A percentile compares a stretch with the other conserved stretches of the same genome.
Conservation (phyloP, 2,888 invertebrate genomes). For the Chymomyza fuscimana region DNA sequence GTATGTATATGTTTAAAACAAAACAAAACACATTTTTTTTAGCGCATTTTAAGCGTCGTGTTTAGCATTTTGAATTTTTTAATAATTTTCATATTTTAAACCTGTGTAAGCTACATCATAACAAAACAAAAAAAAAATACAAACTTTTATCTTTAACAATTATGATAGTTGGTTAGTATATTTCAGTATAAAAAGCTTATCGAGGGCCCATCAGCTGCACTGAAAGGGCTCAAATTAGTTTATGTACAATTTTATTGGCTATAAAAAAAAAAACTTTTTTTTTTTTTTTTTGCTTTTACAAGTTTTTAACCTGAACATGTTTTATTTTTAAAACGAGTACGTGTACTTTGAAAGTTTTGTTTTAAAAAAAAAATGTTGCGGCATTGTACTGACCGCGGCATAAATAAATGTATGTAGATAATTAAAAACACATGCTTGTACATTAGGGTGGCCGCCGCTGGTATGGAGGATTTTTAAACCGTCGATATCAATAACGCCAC, state of each 20-base stretch:
- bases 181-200: slow-evolving; percentile 23
- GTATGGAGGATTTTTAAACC: too few relatives aligned
- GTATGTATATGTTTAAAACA: neutral
- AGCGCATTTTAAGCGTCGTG: slow-evolving; percentile 1
- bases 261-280: slow-evolving; percentile 4
- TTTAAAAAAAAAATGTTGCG: neutral
- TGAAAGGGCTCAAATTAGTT: slow-evolving; percentile 19
- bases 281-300: slow-evolving; percentile 6
- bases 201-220: slow-evolving; percentile 31
- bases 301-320: neutral
- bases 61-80: slow-evolving; percentile 33
- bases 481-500: too few relatives aligned
- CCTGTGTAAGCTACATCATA: slow-evolving; percentile 24
- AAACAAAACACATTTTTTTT: slow-evolving; percentile 14
- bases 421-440: too few relatives aligned
- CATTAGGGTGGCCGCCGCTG: too few relatives aligned
- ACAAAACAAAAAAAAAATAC: slow-evolving; percentile 32
- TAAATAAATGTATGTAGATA: too few relatives aligned
- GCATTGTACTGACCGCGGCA: too few relatives aligned
- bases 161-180: slow-evolving; percentile 20
- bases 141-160: slow-evolving; percentile 31
- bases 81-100: neutral
- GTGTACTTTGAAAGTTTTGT: slow-evolving; percentile 16
- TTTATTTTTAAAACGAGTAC: slow-evolving; percentile 17
- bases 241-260: slow-evolving; percentile 31